A percentile compares a stretch with the other conserved stretches of the same genome.
phyloP scores from a whole-genome alignment of 1,140 invertebrate genomes.

The Drosophila obscura region DNA sequence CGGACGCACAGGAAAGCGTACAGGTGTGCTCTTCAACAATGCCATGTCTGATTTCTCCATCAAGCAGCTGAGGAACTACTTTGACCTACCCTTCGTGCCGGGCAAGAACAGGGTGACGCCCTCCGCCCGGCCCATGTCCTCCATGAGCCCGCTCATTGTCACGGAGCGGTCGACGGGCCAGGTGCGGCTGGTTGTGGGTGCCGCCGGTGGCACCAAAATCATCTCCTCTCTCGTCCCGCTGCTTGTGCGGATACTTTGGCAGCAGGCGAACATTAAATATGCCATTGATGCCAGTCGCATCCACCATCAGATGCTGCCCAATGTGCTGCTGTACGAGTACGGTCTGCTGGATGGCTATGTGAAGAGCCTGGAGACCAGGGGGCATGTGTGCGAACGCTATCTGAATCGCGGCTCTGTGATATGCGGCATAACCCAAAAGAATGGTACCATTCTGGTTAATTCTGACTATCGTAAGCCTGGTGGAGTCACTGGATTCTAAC shows the following conservation, averaged over 20 bases:
- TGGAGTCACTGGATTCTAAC: slow-evolving; percentile 88
- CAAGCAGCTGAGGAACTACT: slow-evolving; percentile 90
- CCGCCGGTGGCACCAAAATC: slow-evolving; percentile 97
- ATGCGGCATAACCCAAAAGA: slow-evolving; percentile 87
- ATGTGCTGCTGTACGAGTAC: slow-evolving; percentile 91
- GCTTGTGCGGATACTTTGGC: slow-evolving; percentile 89
- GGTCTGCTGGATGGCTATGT: slow-evolving; percentile 86
- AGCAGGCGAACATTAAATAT: slow-evolving; percentile 89
- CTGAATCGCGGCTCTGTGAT: slow-evolving; percentile 88
- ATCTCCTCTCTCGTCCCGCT: slow-evolving; percentile 91
- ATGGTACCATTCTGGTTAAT: slow-evolving; percentile 89
- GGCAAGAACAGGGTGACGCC: slow-evolving; percentile 91
- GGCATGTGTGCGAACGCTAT: slow-evolving; percentile 88
- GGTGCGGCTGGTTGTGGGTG: slow-evolving; percentile 92
- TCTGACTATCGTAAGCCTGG: slow-evolving; percentile 93
- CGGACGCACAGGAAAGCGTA: slow-evolving; percentile 84
- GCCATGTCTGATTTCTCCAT: slow-evolving; percentile 98
- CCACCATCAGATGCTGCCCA: slow-evolving; percentile 97
- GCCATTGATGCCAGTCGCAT: slow-evolving; percentile 93
- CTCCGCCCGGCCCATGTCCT: slow-evolving; percentile 94
- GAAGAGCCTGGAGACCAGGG: slow-evolving; percentile 87
- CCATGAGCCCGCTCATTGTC: slow-evolving; percentile 95
- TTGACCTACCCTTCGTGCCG: slow-evolving; percentile 88
- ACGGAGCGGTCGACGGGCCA: slow-evolving; percentile 88
- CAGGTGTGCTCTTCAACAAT: slow-evolving; percentile 96